phyloP scores from a whole-genome alignment of 2,113 vertebrate species.

The Cottus gobio region DNA sequence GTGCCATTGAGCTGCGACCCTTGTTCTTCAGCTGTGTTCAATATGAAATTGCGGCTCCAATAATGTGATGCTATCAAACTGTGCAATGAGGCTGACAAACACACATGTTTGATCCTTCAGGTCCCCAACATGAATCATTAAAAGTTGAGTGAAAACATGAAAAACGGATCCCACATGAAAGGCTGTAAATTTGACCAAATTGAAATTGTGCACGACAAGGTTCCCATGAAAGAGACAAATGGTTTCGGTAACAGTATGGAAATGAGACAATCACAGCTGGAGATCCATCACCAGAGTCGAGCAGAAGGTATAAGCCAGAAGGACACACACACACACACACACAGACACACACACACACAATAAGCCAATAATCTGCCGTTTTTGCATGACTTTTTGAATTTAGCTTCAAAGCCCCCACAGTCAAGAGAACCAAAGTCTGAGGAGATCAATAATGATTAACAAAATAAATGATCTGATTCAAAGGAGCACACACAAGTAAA shows the following conservation, averaged over 20 bases:
- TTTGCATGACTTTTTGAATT: conserved; percentile 24
- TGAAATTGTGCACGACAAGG: conserved; percentile 22
- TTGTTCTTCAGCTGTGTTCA: conserved; percentile 17
- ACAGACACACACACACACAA: conserved; percentile 7
- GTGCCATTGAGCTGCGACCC: neutral
- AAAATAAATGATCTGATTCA: conserved; percentile 25
- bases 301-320: conserved; percentile 41
- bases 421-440: conserved; percentile 22
- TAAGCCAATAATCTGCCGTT: conserved; percentile 18
- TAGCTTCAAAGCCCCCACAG: conserved; percentile 6
- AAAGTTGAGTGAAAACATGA: conserved; percentile 38
- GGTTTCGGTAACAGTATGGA: conserved; percentile 37
- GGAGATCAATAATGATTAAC: conserved; percentile 31
- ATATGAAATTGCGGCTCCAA: conserved; percentile 1
- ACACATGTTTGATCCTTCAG: conserved; percentile 6
- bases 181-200: conserved; percentile 22
- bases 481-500: conserved; percentile 20
- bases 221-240: conserved; percentile 46
- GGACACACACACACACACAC: conserved; percentile 29
- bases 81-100: conserved; percentile 1
- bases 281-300: conserved; percentile 38
- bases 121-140: conserved; percentile 23
- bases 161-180: conserved; percentile 37
- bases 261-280: conserved; percentile 48
- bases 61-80: conserved; percentile 11